phyloP scores from a whole-genome alignment of 2,797 vertebrate species.

The Atherinosoma microstoma region DNA sequence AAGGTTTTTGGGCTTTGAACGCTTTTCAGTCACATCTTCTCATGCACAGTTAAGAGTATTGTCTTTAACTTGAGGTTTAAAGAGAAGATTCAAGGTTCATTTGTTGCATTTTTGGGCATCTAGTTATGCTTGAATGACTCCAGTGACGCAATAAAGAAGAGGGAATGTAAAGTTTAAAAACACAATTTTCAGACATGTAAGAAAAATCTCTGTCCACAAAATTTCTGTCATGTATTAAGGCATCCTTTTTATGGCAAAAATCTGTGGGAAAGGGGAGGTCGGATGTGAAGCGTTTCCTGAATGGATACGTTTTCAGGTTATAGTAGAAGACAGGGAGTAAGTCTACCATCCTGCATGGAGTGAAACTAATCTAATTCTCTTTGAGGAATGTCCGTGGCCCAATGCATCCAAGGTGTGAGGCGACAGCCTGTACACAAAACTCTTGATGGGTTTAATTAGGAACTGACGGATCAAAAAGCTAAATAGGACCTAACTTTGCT shows the following conservation, averaged over 20 bases:
- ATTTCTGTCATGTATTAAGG: not conserved
- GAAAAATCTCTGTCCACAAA: not conserved
- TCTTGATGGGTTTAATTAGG: conserved; percentile 56
- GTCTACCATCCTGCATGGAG: conserved; percentile 64
- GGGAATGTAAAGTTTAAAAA: not conserved
- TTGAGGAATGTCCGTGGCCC: conserved; percentile 72
- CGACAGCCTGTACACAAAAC: conserved; percentile 66
- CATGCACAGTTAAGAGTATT: conserved; percentile 14
- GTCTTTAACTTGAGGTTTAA: conserved; percentile 20
- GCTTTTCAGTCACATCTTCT: conserved; percentile 25
- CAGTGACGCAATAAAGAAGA: not conserved
- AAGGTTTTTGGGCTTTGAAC: conserved; percentile 6
- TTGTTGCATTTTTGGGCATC: conserved; percentile 16
- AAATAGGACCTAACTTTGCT: conserved; percentile 36
- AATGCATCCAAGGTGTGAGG: conserved; percentile 80
- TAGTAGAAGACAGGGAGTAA: conserved; percentile 66
- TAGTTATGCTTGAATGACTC: not conserved
- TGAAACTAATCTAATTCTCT: conserved; percentile 78
- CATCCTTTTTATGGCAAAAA: conserved; percentile 23
- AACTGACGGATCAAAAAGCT: conserved; percentile 51
- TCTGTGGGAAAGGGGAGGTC: conserved; percentile 44
- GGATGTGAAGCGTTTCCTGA: conserved; percentile 72
- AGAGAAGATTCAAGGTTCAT: conserved; percentile 21
- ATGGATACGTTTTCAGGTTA: conserved; percentile 69
- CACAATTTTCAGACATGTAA: not conserved